Base-by-base conservation (phyloP, 2,113 vertebrate genomes). In the Cygnus atratus region DNA sequence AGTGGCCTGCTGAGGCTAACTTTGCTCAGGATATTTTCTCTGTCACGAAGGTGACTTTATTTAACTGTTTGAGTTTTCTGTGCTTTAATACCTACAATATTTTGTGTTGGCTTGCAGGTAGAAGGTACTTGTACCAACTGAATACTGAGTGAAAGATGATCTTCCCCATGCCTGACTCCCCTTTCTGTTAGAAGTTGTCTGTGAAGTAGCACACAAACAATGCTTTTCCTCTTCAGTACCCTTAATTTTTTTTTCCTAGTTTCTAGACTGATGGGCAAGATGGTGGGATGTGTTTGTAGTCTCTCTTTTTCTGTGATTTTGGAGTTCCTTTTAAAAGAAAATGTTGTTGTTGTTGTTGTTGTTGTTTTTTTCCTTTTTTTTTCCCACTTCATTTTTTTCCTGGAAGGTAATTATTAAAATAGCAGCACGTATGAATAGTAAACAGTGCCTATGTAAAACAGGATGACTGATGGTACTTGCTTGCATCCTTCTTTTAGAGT, bases 1-100 rank as follows among this genome's bases (percentile, higher is more conserved):
- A 97, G 41, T 93, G 93, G 68, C 87, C 41, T 96, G 67, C 87
- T 97, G 88, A 94, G 71, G 75, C 84, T 97, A 87, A 92, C 92
- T 97, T 86, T 93, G 75, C 72, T 93, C 92, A 81, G 65, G 39
- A 68, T 90, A 24, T 95, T 75, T 90, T 76, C 50, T 92, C 39
- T 91, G 81, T 87, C 61, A 84, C 18, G 50, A 92, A 79, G 35
- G 39, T 75, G 92, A 66, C 67, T 95, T 81, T 81, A 79, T 84
- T 96, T 88, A 87, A 71, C 76, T 81, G 52, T 29, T 62, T 80
- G 52, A 92, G 65, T 62, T 92, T 95, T 96, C 54, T 92, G 0
- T 43, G 48, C 87, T 85, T 44, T 58, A 87, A 74, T 81, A 55
- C 63, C 28, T 1, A 39, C 67, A 77, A 74, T 33, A 70, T 20